Evolutionary conservation across 2,888 invertebrate genomes (phyloP), one percentile per base, ranked within the genome.

Genomic region (Macrosiphum euphorbiae): DNA sequence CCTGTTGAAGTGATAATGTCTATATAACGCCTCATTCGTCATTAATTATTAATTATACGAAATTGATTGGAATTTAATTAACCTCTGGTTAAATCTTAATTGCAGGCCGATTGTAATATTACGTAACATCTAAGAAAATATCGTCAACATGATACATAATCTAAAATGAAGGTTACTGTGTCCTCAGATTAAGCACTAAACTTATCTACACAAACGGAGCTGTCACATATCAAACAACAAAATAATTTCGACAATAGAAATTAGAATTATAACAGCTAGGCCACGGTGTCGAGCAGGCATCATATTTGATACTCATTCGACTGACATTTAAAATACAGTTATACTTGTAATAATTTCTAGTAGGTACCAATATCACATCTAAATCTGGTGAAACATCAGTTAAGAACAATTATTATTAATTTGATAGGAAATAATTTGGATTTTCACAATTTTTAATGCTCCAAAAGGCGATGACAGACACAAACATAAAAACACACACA

Each of bases 171-270:
- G 89, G 44, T 61, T 44, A 44, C 13, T 28, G 41, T 89, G 41
- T 41, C 88, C 41, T 89, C 58, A 58, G 58, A 89, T 58, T 58
- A 89, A 89, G 44, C 58, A 58, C 28, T 28, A 58, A 89, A 89
- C 55, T 88, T 44, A 58, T 58, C 28, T 58, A 58, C n/a, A 61
- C n/a, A 28, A 61, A 44, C 47, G 3, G 16, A 44, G 61, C 24
- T 44, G 89, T 61, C 89, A 16, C 28, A 44, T 58, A 61, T 61
- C n/a, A 89, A 44, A 58, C 20, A 61, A 58, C 44, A 28, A 61
- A 61, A 61, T 61, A 47, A 61, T 89, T 61, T 89, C 10, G 44
- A 89, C 44, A 89, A 3, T 61, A 50, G 61, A 89, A 89, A 47
- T 61, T n/a, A 44, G 13, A 44, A 44, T 26, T 20, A 89, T 89